Percentiles rank a stretch among this genome's conserved stretches.
Conservation (phyloP, 2,113 vertebrate genomes). For the Bubo bubo region DNA sequence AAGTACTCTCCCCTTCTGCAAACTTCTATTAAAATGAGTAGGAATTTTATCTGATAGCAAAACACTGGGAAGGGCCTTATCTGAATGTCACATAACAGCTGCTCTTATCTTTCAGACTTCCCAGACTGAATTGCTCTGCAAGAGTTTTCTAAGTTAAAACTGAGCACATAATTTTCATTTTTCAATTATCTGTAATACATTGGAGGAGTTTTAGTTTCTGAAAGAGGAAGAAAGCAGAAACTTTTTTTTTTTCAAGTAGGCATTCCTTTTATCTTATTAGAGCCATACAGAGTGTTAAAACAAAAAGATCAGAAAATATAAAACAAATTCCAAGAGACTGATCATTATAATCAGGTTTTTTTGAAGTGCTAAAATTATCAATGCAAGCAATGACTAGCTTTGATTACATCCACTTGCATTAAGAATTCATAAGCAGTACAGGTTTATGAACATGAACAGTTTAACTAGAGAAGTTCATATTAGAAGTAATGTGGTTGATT, state of each 20-base stretch:
- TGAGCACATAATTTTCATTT: not conserved
- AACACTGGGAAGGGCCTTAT: not conserved
- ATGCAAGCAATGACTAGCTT: not conserved
- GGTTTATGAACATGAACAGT: not conserved
- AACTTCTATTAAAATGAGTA: not conserved
- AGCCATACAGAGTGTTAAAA: not conserved
- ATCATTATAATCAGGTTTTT: not conserved
- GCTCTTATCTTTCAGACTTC: not conserved
- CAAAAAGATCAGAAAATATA: not conserved
- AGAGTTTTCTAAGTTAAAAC: not conserved
- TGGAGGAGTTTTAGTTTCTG: not conserved
- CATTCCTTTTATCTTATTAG: slow-evolving; percentile 10
- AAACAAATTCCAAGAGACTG: slow-evolving; percentile 30
- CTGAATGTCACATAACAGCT: not conserved
- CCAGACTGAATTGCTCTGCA: not conserved
- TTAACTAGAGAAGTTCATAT: not conserved
- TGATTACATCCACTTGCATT: slow-evolving; percentile 18
- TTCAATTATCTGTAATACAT: not conserved
- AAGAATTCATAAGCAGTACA: not conserved
- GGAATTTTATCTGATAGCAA: not conserved
- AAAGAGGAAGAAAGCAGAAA: not conserved
- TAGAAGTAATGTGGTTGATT: not conserved
- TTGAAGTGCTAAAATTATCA: not conserved
- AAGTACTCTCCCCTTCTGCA: not conserved
- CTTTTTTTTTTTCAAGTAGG: not conserved